Evolutionary conservation across 2,113 vertebrate genomes (phyloP), one percentile per base, ranked within the genome.

Genomic region (Ctenodactylus gundi): DNA sequence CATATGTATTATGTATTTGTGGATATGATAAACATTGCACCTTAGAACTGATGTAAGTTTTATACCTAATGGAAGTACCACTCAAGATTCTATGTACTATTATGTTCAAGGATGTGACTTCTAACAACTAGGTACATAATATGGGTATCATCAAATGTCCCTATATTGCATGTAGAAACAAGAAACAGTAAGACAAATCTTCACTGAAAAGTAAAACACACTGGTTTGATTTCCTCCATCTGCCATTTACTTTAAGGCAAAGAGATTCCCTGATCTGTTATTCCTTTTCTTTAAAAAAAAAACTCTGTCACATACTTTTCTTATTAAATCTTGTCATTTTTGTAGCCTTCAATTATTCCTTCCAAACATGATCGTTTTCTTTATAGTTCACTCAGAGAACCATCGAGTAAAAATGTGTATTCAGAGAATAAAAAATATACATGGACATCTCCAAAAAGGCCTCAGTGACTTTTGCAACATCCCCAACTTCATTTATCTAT

Each of bases 401-500:
- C 49, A 49, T 4, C 39, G 55, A 75, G 49, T 91, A 88, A 55
- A 77, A 80, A 73, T 12, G 46, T 76, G 72, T n/a, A 34, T 84
- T 93, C 55, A 44, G 41, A 67, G 80, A 90, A 93, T 53, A 80
- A 91, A 97, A 68, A 97, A 70, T 6, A 17, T 14, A 89, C 82
- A 90, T 88, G 51, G 53, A 73, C 93, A 94, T 88, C 51, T 76
- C 72, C 55, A 53, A 57, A 64, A 78, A 87, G 70, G 51, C 81
- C 53, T 41, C 57, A 23, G 53, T 80, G 90, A 94, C 80, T 94
- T 91, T 78, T 86, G 68, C 60, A 86, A 90, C 60, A 89, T 64
- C 92, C 73, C 83, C 65, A 29, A 64, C 78, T 93, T 85, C 95
- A 91, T 96, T 82, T 93, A 86, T 95, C 97, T 96, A 95, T 96